A percentile compares a stretch with the other conserved stretches of the same genome.
These are phyloP conservation scores for Tragelaphus buxtoni DNA, from an alignment of 2,113 vertebrate genomes.

Conservation along the genomic window DNA sequence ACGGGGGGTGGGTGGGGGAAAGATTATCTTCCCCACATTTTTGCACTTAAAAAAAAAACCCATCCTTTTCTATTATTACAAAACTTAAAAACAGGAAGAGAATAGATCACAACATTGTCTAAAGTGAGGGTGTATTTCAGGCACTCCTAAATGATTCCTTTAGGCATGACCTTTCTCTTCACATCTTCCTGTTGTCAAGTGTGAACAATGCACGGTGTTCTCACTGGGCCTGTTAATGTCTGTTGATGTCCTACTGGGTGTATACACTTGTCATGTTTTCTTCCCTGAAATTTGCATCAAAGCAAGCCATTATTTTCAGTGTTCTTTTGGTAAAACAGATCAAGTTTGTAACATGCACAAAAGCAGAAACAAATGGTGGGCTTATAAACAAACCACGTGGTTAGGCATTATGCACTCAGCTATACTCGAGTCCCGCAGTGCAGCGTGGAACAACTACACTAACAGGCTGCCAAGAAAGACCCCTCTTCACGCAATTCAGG, in stretches of 20 bases:
- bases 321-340: not conserved
- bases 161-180: not conserved
- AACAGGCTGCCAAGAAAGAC: not conserved
- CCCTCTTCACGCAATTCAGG: not conserved
- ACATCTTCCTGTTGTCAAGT: not conserved
- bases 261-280: not conserved
- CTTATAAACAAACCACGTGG: not conserved
- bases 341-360: not conserved
- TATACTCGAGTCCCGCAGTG: not conserved
- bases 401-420: not conserved
- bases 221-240: not conserved
- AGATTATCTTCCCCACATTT: not conserved
- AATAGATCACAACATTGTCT: not conserved
- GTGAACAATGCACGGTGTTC: not conserved
- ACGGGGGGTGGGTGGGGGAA: not conserved
- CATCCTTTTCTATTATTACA: not conserved
- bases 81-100: not conserved
- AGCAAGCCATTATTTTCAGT: not conserved
- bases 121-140: not conserved
- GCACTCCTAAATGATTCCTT: not conserved
- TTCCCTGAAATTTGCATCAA: not conserved
- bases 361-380: not conserved
- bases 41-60: not conserved
- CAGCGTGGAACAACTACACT: not conserved
- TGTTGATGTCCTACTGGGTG: fast-evolving